Base-by-base conservation (phyloP, 1,140 invertebrate species). In the Chrysomallon squamiferum region DNA sequence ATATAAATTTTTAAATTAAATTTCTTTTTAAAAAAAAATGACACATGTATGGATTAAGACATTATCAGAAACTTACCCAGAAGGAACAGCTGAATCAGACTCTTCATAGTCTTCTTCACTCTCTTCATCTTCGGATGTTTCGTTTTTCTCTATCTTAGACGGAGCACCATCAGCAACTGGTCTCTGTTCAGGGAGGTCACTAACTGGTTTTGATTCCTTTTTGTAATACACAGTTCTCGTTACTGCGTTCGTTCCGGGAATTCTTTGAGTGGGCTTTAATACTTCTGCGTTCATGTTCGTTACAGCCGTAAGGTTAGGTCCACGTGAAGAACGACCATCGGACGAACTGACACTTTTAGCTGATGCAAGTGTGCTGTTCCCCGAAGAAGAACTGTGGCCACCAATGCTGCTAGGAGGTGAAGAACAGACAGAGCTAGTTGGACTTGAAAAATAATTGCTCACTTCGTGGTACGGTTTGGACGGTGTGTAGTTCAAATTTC, bases 401-500 rank as follows among this genome's bases (percentile, higher is more conserved):
- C 9, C 6, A 18, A 7, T 18, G 0, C 11, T 15, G 59, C 2
- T 22, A 25, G n/a, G 7, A 60, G 59, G 22, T 25, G 43, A 29
- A 29, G 25, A 25, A n/a, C 35, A 15, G 35, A 7, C 15, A 5
- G 35, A 38, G 35, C 35, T 38, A 38, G 6, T 20, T 20, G 57
- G 27, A 22, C 22, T 59, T 20, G 9, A 47, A 35, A 29, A n/a
- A 56, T 66, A 59, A 38, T 72, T 63, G 29, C 52, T 74, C 15
- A 78, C 71, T 56, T 81, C 79, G 47, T 50, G 38, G 43, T 83
- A 83, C 41, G 81, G 79, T 63, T 79, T 79, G 6, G 73, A 75
- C 30, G 81, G 80, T 6, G 74, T 80, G 69, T 84, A 84, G 59
- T 74, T 75, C 9, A 73, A 69, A 60, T 84, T 84, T 49, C 78